Conservation (phyloP, 2,888 invertebrate genomes). For the Cephus rjabovi region DNA sequence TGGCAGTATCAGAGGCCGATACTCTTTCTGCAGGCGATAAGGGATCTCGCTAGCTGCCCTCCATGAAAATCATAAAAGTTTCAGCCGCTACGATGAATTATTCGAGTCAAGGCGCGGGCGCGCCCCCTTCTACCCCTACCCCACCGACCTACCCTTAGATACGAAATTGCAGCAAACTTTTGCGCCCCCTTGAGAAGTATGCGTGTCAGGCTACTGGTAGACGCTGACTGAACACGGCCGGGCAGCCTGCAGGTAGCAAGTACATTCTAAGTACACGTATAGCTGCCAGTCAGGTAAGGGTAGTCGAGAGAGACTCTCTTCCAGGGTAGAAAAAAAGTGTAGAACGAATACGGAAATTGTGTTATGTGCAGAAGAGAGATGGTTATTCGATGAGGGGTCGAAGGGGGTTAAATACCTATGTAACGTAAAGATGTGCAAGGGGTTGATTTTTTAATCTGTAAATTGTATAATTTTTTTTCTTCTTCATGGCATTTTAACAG, state of each 20-base stretch:
- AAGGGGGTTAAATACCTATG: conserved; percentile 18
- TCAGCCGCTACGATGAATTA: conserved; percentile 47
- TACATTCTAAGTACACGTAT: conserved; percentile 7
- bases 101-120: conserved; percentile 33
- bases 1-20: background rate
- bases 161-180: conserved; percentile 47
- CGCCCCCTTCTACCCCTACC: background rate
- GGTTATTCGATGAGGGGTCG: conserved; percentile 21
- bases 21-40: background rate
- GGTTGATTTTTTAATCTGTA: conserved; percentile 27
- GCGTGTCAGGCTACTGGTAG: background rate
- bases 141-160: conserved; percentile 17
- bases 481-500: background rate
- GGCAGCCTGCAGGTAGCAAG: background rate
- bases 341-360: conserved; percentile 42
- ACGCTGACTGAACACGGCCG: background rate
- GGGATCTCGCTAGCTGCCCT: conserved; percentile 26
- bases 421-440: background rate
- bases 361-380: conserved; percentile 22
- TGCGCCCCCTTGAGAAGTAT: conserved; percentile 20
- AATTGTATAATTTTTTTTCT: no score
- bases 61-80: conserved; percentile 46
- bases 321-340: conserved; percentile 33
- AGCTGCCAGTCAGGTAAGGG: conserved; percentile 11
- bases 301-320: conserved; percentile 20